Evolutionary conservation across 2,113 vertebrate species (phyloP).

Genomic region (Ictalurus furcatus): DNA sequence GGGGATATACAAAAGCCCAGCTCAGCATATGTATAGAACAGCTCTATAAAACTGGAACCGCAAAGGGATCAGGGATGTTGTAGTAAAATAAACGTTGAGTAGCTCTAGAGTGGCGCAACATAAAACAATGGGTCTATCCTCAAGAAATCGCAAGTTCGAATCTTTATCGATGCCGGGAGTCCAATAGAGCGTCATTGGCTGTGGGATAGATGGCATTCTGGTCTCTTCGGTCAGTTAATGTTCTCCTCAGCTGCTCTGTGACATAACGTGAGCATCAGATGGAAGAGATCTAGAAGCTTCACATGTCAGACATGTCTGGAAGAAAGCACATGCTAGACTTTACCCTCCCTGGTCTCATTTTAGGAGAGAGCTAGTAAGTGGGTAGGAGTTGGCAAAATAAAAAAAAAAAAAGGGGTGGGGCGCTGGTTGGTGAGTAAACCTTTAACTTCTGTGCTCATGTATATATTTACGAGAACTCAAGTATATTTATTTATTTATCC

Average conservation of each 20-base stretch:
- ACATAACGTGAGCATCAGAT: not conserved
- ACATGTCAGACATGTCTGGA: too few relatives aligned
- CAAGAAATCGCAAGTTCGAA: not conserved
- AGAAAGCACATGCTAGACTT: not conserved
- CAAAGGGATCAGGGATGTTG: not conserved
- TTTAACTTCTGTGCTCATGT: not conserved
- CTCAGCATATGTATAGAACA: not conserved
- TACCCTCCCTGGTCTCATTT: not conserved
- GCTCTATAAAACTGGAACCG: not conserved
- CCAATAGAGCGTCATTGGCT: not conserved
- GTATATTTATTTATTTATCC: not conserved
- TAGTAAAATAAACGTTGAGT: not conserved
- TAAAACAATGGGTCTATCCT: not conserved
- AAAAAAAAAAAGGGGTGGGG: not conserved
- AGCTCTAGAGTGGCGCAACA: not conserved
- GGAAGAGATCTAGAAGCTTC: not conserved
- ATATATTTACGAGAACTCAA: not conserved
- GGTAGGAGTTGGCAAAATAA: not conserved
- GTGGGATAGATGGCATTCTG: not conserved
- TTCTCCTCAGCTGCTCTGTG: not conserved
- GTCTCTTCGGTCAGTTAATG: not conserved
- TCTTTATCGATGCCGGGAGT: not conserved
- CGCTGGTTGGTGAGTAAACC: not conserved
- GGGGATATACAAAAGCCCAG: not conserved
- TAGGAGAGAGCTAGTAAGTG: not conserved